These are phyloP conservation scores for Bombus pyrosoma DNA, from an alignment of 1,140 invertebrate genomes.

Conservation along the genomic window DNA sequence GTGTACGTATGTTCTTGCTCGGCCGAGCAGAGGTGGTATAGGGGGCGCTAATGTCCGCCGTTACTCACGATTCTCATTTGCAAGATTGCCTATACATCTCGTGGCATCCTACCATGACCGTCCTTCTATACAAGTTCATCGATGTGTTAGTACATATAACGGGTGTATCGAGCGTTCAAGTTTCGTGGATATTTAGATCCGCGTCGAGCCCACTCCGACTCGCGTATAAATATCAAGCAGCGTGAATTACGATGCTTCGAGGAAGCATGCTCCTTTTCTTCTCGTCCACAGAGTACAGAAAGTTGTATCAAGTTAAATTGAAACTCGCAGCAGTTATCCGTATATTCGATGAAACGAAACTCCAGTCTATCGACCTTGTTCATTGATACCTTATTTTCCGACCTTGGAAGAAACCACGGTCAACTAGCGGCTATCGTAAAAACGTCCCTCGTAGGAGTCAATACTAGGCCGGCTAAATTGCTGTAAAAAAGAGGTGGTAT, in stretches of 20 bases:
- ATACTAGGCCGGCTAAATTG: slow-evolving; percentile 70
- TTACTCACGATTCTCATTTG: slow-evolving; percentile 82
- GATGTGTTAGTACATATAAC: slow-evolving; percentile 71
- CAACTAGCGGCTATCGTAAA: slow-evolving; percentile 61
- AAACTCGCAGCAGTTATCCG: too few species aligned
- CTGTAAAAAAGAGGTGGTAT: slow-evolving; percentile 69
- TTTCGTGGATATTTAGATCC: slow-evolving; percentile 25
- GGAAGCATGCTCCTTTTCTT: background rate
- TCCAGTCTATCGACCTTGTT: slow-evolving; percentile 6
- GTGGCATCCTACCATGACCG: slow-evolving; percentile 77
- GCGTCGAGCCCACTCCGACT: background rate
- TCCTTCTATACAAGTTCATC: slow-evolving; percentile 71
- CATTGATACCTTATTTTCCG: slow-evolving; percentile 16
- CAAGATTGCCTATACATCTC: slow-evolving; percentile 82
- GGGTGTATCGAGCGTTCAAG: slow-evolving; percentile 63
- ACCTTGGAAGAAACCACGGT: background rate
- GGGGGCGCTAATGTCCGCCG: slow-evolving; percentile 79
- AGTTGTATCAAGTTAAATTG: background rate
- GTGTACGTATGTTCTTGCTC: slow-evolving; percentile 36
- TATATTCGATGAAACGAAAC: background rate
- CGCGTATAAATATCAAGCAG: background rate
- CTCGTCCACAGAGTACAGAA: background rate
- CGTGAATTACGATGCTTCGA: background rate
- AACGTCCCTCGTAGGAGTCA: slow-evolving; percentile 71
- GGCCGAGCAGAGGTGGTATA: slow-evolving; percentile 45